A percentile compares a stretch with the other conserved stretches of the same genome.
These are phyloP conservation scores for Andrena dorsata DNA, from an alignment of 2,888 invertebrate species.

Conservation along the genomic window DNA sequence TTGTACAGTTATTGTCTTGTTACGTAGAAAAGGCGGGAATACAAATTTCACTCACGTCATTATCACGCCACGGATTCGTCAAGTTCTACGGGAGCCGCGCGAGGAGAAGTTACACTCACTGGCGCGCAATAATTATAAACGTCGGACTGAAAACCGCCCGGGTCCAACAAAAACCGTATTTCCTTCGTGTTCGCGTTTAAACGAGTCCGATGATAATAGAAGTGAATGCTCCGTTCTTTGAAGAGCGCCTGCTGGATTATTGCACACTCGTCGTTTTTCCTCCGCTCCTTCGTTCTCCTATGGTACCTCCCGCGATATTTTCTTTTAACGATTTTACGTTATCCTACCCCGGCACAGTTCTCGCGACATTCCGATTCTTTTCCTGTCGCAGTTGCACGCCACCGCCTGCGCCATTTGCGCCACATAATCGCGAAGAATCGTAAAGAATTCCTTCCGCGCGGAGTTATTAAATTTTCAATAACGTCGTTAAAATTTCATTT, in stretches of 20 bases:
- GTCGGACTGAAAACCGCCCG: not conserved
- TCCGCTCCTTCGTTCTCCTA: constrained; percentile 11
- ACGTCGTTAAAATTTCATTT: not conserved
- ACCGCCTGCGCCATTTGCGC: not conserved
- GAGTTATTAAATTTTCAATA: constrained; percentile 3
- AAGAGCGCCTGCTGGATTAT: constrained; percentile 13
- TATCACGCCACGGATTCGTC: not conserved
- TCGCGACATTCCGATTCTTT: constrained; percentile 8
- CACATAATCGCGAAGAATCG: not conserved
- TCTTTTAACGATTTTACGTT: constrained; percentile 36
- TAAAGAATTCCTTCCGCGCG: constrained; percentile 3
- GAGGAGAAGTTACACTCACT: constrained; percentile 2
- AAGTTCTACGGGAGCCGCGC: not conserved
- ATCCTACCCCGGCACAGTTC: constrained; percentile 2
- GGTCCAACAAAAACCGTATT: constrained; percentile 12
- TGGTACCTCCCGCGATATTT: constrained; percentile 27
- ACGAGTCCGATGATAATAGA: constrained; percentile 24
- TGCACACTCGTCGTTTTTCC: constrained; percentile 12
- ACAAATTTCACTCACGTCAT: not conserved
- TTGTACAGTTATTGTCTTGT: not conserved
- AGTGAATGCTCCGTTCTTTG: constrained; percentile 3
- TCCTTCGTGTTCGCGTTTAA: constrained; percentile 28
- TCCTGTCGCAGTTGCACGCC: constrained; percentile 8
- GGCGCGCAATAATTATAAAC: constrained; percentile 10
- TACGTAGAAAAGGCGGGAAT: not conserved